Evolutionary conservation across 2,113 vertebrate genomes (phyloP).

Genomic region (Patagioenas fasciata): DNA sequence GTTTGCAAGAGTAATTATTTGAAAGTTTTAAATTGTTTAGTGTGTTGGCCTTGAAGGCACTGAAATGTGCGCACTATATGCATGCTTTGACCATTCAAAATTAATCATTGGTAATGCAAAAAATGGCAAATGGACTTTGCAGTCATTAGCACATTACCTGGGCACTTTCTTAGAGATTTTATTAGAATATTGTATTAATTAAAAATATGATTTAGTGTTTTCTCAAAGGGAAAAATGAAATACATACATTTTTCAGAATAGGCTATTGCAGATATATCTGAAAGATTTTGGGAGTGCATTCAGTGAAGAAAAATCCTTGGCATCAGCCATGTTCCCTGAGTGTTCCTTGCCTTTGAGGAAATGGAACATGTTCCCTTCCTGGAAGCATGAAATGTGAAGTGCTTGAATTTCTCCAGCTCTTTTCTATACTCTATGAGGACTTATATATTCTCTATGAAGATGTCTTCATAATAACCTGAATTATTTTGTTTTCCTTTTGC

Average conservation of each 20-base stretch:
- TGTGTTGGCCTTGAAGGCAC: not conserved
- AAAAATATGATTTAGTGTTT: not conserved
- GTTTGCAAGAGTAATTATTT: not conserved
- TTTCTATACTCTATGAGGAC: not conserved
- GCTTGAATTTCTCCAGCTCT: not conserved
- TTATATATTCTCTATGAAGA: not conserved
- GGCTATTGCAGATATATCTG: not conserved
- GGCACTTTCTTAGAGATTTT: not conserved
- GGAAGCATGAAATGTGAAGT: not conserved
- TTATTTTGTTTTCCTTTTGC: not conserved
- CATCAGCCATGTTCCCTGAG: not conserved
- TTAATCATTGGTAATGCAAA: not conserved
- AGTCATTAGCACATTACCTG: not conserved
- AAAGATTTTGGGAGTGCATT: not conserved
- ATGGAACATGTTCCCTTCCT: not conserved
- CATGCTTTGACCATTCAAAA: not conserved
- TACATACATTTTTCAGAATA: not conserved
- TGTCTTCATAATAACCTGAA: not conserved
- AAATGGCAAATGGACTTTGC: not conserved
- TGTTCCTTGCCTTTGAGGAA: not conserved
- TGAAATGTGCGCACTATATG: not conserved
- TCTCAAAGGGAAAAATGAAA: not conserved
- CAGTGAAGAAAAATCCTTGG: not conserved
- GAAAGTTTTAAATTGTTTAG: not conserved
- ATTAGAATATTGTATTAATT: conserved; percentile 11